Evolutionary conservation across 2,113 vertebrate genomes (phyloP), one percentile per base, ranked within the genome.

Genomic region (Himantopus leucocephalus): DNA sequence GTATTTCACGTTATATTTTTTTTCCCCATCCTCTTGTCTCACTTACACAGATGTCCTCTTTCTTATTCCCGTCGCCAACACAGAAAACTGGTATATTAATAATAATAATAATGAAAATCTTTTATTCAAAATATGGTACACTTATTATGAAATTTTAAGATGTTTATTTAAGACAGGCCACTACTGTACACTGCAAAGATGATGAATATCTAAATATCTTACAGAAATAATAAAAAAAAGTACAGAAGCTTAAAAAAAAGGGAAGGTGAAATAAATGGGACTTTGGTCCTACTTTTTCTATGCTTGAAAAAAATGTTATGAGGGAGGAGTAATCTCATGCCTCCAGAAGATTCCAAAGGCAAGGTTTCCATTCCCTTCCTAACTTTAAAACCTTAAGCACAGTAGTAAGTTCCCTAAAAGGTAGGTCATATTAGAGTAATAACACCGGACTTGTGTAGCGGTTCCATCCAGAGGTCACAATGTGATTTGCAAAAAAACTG

Each of bases 1-100:
- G 26, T 53, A 53, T 41, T 87, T 52, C 37, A 17, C 0, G 0
- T 59, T 62, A 29, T 20, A 5, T 0, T 2, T 39, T 74, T 80
- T 59, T 34, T 3, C 34, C 15, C 14, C 18, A 22, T 71, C 29
- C 19, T 81, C 41, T 62, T 84, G 22, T 81, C 47, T 94, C 41
- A 39, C 26, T 74, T 37, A 64, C 12, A 37, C 15, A 45, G 39
- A 20, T 88, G 23, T 76, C 34, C 37, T 92, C 53, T 72, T 88
- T 60, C 48, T 84, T 81, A 41, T 14, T 83, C 13, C 27, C 1
- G 1, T 43, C 81, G 59, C 53, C 55, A 73, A 37, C 30, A 34
- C 11, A 84, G 34, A 82, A 91, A 89, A 60, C 8, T 34, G 8
- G 21, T 50, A 12, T 75, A 45, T 56, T 81, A 34, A 73, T 82